Conservation (phyloP, 2,113 vertebrate species). For the Bufo bufo region DNA sequence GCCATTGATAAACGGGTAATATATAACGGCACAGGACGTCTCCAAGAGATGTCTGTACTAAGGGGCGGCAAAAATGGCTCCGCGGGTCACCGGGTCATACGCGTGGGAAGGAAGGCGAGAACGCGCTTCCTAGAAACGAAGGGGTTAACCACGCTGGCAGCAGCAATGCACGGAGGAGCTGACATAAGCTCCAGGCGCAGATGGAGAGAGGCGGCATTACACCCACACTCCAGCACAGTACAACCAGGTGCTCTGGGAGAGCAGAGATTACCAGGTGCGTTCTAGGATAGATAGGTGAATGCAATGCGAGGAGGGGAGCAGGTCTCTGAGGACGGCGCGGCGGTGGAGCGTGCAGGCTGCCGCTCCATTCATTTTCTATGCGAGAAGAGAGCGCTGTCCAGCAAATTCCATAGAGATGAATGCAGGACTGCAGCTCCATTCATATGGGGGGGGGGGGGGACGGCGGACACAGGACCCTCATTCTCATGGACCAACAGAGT, state of each 20-base stretch:
- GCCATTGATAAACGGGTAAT: too few species aligned
- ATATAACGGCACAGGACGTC: background rate
- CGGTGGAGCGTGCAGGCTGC: too few species aligned
- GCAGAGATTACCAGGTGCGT: background rate
- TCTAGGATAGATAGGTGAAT: background rate
- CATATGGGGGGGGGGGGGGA: too few species aligned
- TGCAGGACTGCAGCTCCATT: too few species aligned
- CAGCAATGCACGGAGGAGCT: background rate
- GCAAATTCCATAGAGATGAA: too few species aligned
- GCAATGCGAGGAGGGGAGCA: too few species aligned
- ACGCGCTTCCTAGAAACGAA: background rate
- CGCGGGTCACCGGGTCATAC: background rate
- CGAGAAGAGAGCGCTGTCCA: too few species aligned
- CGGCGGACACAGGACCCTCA: too few species aligned
- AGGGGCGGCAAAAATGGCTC: background rate
- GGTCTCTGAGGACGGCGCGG: too few species aligned
- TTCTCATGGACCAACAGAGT: too few species aligned
- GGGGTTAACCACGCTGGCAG: conserved; percentile 17
- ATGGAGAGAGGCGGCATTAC: conserved; percentile 42
- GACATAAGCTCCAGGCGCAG: conserved; percentile 35
- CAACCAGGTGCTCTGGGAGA: conserved; percentile 12
- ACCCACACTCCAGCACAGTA: conserved; percentile 24
- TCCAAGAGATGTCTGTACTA: too few species aligned
- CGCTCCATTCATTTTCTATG: too few species aligned
- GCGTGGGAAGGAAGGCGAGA: background rate